Conservation (phyloP, 2,113 vertebrate genomes). For the Manacus vitellinus region DNA sequence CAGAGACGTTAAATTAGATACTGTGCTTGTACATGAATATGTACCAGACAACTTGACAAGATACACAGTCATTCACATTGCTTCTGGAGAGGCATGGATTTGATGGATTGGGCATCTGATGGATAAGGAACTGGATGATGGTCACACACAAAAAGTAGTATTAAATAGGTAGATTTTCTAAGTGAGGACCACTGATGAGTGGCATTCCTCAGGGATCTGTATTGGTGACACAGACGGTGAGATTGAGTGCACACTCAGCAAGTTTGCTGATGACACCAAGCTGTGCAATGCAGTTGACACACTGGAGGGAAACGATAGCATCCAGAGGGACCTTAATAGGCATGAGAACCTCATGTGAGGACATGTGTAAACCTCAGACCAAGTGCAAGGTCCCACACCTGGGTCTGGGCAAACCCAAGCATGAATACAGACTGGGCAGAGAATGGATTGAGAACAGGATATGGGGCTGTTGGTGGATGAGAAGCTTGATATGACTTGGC, state of each 20-base stretch:
- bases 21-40: neutral
- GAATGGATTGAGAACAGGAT: neutral
- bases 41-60: neutral
- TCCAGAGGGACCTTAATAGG: neutral
- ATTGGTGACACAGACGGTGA: neutral
- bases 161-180: neutral
- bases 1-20: constrained; percentile 4
- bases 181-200: neutral
- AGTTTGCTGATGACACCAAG: neutral
- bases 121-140: neutral
- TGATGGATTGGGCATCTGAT: neutral
- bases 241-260: neutral
- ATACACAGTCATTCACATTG: neutral
- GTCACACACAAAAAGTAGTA: neutral
- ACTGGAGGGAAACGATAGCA: neutral
- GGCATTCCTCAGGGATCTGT: neutral
- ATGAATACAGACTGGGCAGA: fast-evolving
- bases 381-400: neutral
- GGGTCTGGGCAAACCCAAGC: neutral
- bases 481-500: neutral
- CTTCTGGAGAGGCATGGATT: neutral
- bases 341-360: too few relatives aligned
- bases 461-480: neutral
- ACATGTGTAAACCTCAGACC: too few relatives aligned
- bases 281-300: neutral